Conservation (phyloP, 1,140 invertebrate species). For the Phortica variegata region DNA sequence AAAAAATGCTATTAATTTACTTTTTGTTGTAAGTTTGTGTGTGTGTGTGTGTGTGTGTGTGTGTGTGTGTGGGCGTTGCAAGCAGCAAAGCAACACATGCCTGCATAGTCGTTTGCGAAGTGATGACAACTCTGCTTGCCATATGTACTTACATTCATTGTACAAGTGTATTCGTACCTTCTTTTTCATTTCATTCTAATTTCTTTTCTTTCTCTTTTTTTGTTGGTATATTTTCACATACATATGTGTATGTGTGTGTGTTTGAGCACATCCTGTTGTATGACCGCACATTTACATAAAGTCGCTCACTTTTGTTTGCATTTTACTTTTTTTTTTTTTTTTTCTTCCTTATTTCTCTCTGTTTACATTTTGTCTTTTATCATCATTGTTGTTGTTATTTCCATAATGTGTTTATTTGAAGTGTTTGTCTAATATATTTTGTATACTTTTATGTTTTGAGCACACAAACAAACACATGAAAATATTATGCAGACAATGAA, state of each 20-base stretch:
- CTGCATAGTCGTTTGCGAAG: too few relatives aligned
- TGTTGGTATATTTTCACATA: too few relatives aligned
- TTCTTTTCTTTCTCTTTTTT: too few relatives aligned
- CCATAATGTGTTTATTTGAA: conserved; percentile 39
- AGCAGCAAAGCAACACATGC: background rate
- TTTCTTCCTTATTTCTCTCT: conserved; percentile 20
- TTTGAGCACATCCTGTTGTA: too few relatives aligned
- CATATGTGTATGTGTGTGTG: too few relatives aligned
- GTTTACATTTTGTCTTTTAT: conserved; percentile 34
- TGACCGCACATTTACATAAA: conserved; percentile 1
- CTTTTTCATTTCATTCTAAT: too few relatives aligned
- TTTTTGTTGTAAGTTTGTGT: too few relatives aligned
- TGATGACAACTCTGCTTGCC: too few relatives aligned
- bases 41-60: conserved; percentile 7
- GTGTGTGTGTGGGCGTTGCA: conserved; percentile 11
- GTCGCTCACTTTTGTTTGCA: conserved; percentile 9
- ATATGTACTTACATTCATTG: too few relatives aligned
- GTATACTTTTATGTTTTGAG: conserved; percentile 1
- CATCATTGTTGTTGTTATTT: background rate
- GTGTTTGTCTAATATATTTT: conserved; percentile 37
- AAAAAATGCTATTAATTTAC: conserved; percentile 11
- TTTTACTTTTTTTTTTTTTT: conserved; percentile 21
- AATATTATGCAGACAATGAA: too few relatives aligned
- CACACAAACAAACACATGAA: too few relatives aligned
- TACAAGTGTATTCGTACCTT: too few relatives aligned